A percentile compares a stretch with the other conserved stretches of the same genome.
Conservation (phyloP, 2,113 vertebrate species). For the Phylloscopus trochilus region DNA sequence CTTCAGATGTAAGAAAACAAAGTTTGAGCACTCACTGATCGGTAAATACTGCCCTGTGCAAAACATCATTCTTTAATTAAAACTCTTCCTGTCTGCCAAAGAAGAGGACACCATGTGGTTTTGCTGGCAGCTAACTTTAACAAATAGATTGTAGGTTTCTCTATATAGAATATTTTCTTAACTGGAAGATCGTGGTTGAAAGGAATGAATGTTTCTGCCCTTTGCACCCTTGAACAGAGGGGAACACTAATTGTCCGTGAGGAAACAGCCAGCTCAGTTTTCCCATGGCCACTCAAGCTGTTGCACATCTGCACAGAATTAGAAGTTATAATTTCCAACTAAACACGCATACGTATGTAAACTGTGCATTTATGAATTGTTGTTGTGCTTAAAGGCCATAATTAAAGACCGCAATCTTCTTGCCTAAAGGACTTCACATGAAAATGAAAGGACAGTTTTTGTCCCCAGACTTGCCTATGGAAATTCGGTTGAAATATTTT, state of each 20-base stretch:
- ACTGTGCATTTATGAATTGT: not conserved
- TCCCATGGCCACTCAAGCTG: not conserved
- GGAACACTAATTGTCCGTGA: not conserved
- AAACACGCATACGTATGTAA: not conserved
- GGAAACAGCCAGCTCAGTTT: not conserved
- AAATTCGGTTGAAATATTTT: slow-evolving; percentile 38
- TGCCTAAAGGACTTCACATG: slow-evolving; percentile 1
- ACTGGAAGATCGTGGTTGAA: not conserved
- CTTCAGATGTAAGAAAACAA: not conserved
- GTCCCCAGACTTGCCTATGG: not conserved
- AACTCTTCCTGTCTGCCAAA: not conserved
- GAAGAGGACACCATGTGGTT: not conserved
- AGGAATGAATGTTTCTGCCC: not conserved
- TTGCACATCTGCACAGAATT: not conserved
- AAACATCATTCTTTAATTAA: not conserved
- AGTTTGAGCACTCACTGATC: not conserved
- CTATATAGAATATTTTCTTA: not conserved
- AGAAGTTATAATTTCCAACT: not conserved
- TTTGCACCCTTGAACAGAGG: not conserved
- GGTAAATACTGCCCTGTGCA: not conserved
- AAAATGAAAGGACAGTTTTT: slow-evolving; percentile 23
- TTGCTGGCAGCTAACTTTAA: not conserved
- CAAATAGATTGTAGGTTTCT: not conserved
- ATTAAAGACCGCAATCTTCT: not conserved
- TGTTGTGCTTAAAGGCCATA: not conserved